Base-by-base conservation (phyloP, 1,140 invertebrate species). In the Drosophila bocqueti region DNA sequence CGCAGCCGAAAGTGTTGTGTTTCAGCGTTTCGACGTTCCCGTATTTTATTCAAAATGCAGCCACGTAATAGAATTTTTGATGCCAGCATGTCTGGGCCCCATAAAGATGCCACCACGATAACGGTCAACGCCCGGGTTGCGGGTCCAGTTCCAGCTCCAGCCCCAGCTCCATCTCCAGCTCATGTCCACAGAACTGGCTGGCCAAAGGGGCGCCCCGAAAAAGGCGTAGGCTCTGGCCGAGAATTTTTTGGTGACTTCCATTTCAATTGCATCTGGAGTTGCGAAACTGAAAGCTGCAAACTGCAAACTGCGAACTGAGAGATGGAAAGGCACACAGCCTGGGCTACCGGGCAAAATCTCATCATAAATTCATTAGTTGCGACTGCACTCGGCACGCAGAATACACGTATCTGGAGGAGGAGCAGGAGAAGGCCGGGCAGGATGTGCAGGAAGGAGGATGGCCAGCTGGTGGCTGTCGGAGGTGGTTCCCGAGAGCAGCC, bases 21-120 rank as follows among this genome's bases (percentile, higher is more conserved):
- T 87, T 87, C 84, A 87, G 73, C 67, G 61, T 69, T 82, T 71
- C 66, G 69, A 87, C 62, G 80, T 80, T 76, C 76, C 77, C 80
- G 84, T 89, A 90, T 89, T 90, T 89, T 89, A 89, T 89, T 90
- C 81, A 89, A 90, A 90, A 90, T 81, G 81, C 81, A 90, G 85
- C 84, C 81, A 89, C 79, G 85, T 89, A 89, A 89, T 89, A 89
- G 85, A 89, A 89, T 89, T 89, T 89, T 89, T 89, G 85, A 89
- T 89, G 85, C 85, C 85, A 81, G 85, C 85, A 85, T 90, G 85
- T 89, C 85, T 89, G 84, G 75, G 71, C 59, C 62, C 85, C 85
- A 89, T 90, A 84, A 90, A 90, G 87, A 84, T 84, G 85, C 85
- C 84, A 89, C 83, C 75, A 84, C 72, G 84, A 90, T 89, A 89